Evolutionary conservation across 2,888 invertebrate species (phyloP).

Genomic region (Scaptodrosophila latifasciaeformis): DNA sequence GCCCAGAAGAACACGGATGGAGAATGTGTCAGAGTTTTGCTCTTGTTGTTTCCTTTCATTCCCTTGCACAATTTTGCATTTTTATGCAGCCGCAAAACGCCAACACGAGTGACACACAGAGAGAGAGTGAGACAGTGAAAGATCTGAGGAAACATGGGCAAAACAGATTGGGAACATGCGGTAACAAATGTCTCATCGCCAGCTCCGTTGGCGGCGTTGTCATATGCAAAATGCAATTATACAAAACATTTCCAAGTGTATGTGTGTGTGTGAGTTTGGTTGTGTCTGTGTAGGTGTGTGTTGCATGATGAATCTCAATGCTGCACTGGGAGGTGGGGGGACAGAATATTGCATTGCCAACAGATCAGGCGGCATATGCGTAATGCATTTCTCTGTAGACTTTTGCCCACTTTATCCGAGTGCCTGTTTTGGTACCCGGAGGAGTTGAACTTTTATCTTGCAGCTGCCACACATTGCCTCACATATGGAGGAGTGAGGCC

Average conservation of each 20-base stretch:
- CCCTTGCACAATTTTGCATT: background rate
- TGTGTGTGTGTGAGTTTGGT: conserved; percentile 23
- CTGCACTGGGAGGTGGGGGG: too few species aligned
- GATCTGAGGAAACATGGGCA: conserved; percentile 56
- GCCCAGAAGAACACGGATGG: too few species aligned
- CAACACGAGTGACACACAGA: too few species aligned
- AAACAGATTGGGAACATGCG: conserved; percentile 36
- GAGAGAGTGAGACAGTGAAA: conserved; percentile 27
- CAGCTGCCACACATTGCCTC: too few species aligned
- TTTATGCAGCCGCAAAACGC: conserved; percentile 16
- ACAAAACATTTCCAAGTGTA: conserved; percentile 42
- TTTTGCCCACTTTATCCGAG: too few species aligned
- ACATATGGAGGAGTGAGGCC: too few species aligned
- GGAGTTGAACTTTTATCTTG: conserved; percentile 22
- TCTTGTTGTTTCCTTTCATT: too few species aligned
- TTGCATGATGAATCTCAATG: too few species aligned
- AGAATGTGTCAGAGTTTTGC: too few species aligned
- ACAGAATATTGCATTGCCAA: too few species aligned
- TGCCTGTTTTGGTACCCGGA: conserved; percentile 9
- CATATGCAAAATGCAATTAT: conserved; percentile 60
- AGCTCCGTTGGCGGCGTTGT: conserved; percentile 1
- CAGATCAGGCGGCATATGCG: conserved; percentile 35
- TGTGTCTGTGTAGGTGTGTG: too few species aligned
- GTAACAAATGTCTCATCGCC: conserved; percentile 11
- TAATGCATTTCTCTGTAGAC: conserved; percentile 32